phyloP scores from a whole-genome alignment of 2,888 invertebrate genomes.

The Mellilla xanthometata region DNA sequence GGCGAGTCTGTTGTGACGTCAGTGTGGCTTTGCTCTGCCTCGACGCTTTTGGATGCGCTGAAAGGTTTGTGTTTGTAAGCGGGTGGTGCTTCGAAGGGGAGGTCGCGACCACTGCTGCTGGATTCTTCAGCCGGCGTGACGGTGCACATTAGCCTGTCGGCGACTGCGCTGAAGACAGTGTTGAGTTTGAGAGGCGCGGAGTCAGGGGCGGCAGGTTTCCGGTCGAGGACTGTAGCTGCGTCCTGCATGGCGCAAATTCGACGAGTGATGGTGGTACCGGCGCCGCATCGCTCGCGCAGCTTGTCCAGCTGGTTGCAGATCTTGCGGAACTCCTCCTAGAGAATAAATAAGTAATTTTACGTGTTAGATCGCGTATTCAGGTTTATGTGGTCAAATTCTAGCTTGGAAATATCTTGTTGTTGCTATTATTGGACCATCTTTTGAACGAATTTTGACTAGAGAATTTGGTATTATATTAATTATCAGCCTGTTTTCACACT shows the following conservation, averaged over 20 bases:
- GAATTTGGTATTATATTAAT: too few relatives aligned
- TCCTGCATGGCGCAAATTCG: slow-evolving; percentile 93
- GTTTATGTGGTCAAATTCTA: too few relatives aligned
- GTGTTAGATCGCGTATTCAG: too few relatives aligned
- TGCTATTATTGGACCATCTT: too few relatives aligned
- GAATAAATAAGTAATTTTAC: too few relatives aligned
- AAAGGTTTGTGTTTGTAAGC: slow-evolving; percentile 74
- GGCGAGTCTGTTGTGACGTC: slow-evolving; percentile 72
- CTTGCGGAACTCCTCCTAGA: slow-evolving; percentile 91
- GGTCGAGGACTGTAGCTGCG: slow-evolving; percentile 85
- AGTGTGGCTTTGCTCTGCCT: slow-evolving; percentile 68
- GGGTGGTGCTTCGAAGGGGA: slow-evolving; percentile 73
- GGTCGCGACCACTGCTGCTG: slow-evolving; percentile 73
- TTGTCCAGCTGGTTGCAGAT: slow-evolving; percentile 90
- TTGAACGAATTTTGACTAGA: too few relatives aligned
- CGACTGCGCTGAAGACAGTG: slow-evolving; percentile 78
- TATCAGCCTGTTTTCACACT: too few relatives aligned
- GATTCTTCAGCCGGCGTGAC: slow-evolving; percentile 78
- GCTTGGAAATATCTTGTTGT: too few relatives aligned
- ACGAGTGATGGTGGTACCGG: slow-evolving; percentile 87
- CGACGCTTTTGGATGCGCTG: slow-evolving; percentile 70
- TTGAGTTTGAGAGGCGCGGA: slow-evolving; percentile 76
- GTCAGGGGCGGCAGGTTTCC: slow-evolving; percentile 74
- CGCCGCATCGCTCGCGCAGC: slow-evolving; percentile 89
- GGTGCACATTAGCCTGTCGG: slow-evolving; percentile 77